These are phyloP conservation scores for Mormyrops attenuatus DNA, from an alignment of 2,797 vertebrate genomes.

Conservation along the genomic window DNA sequence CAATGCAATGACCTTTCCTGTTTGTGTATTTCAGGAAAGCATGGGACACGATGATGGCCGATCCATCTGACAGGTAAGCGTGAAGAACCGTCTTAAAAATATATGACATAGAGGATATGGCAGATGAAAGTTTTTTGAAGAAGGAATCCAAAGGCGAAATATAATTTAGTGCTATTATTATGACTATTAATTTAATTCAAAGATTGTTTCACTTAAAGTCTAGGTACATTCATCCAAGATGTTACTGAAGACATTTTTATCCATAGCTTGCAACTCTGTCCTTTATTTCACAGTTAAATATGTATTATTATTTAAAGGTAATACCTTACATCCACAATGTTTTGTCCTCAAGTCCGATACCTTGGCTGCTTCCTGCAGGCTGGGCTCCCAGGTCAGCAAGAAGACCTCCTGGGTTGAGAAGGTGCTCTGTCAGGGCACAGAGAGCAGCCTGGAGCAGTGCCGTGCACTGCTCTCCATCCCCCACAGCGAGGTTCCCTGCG, in stretches of 20 bases:
- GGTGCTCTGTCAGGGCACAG: conserved; percentile 72
- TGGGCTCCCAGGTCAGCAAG: conserved; percentile 68
- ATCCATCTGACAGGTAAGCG: conserved; percentile 77
- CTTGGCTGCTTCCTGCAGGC: conserved; percentile 50
- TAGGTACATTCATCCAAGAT: not conserved
- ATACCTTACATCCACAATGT: not conserved
- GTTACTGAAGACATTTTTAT: not conserved
- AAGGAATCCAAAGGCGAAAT: not conserved
- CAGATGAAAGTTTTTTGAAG: not conserved
- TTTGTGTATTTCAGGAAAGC: conserved; percentile 70
- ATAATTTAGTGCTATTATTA: not conserved
- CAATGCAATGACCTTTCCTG: conserved; percentile 4
- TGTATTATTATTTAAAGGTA: not conserved
- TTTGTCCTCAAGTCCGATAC: not conserved
- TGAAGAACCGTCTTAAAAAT: not conserved
- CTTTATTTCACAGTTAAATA: not conserved
- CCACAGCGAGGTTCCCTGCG: conserved; percentile 65
- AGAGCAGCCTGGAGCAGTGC: conserved; percentile 74
- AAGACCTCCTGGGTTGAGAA: conserved; percentile 89
- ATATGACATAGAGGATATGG: not conserved
- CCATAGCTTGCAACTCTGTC: not conserved
- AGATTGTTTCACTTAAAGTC: not conserved
- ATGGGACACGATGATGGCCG: conserved; percentile 84
- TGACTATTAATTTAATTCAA: not conserved
- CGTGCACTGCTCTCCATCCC: conserved; percentile 63